These are phyloP conservation scores for Acanthiza pusilla DNA, from an alignment of 2,797 vertebrate species.

Conservation along the genomic window DNA sequence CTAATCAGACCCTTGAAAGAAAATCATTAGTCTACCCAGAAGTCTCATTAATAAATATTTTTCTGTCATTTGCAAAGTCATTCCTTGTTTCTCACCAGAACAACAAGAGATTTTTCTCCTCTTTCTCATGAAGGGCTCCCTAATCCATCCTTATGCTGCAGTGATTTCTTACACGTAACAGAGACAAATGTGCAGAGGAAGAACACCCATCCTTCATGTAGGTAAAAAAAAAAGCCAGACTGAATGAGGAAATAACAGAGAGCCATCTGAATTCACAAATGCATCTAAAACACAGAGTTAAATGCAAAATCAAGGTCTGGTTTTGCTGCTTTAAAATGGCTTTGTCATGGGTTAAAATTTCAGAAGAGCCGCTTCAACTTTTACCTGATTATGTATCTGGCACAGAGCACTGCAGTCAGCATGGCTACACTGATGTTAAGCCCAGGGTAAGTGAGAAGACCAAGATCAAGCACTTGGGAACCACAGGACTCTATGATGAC, in stretches of 20 bases:
- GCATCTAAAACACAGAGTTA: background rate
- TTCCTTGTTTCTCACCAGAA: background rate
- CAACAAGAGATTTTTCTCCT: background rate
- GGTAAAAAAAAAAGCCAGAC: background rate
- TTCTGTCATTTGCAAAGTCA: background rate
- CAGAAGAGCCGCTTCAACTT: background rate
- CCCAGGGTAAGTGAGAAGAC: background rate
- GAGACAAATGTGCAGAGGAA: background rate
- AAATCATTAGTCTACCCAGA: background rate
- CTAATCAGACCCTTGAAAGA: background rate
- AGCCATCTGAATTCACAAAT: background rate
- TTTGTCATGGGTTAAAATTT: background rate
- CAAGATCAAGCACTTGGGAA: background rate
- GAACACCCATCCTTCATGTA: background rate
- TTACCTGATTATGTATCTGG: background rate
- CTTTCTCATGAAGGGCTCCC: background rate
- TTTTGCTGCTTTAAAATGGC: background rate
- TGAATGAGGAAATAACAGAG: background rate
- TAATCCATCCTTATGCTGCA: background rate
- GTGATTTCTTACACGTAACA: background rate
- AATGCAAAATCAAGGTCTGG: background rate
- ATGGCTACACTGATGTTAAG: background rate
- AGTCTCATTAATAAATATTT: background rate
- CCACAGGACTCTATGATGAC: background rate
- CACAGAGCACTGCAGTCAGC: background rate